Percentiles rank a stretch among this genome's conserved stretches.
Conservation (phyloP, 2,797 vertebrate species). For the Petrocephalus sullivani region DNA sequence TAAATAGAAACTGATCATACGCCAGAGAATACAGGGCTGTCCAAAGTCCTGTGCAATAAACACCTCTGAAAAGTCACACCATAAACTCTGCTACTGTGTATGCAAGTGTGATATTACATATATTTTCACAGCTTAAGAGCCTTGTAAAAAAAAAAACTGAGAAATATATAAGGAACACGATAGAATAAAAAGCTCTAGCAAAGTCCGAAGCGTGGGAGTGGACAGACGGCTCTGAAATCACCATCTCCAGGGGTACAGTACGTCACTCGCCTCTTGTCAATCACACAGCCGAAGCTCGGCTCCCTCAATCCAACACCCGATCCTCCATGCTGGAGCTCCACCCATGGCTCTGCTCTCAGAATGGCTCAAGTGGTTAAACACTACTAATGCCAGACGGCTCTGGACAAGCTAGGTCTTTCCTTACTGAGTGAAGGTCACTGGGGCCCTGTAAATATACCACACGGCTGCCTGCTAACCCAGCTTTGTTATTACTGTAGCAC, state of each 20-base stretch:
- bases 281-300: background rate
- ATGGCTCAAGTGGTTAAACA: conserved; percentile 8
- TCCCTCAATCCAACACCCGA: background rate
- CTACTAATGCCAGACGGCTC: background rate
- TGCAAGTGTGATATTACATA: conserved; percentile 25
- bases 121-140: conserved; percentile 40
- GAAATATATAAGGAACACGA: conserved; percentile 18
- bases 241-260: background rate
- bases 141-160: conserved; percentile 26
- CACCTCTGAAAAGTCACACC: background rate
- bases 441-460: background rate
- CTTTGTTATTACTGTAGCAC: conserved; percentile 10
- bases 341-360: background rate
- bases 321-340: background rate
- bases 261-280: background rate
- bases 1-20: background rate
- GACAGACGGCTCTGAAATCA: conserved; percentile 16
- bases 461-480: background rate
- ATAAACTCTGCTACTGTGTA: conserved; percentile 21
- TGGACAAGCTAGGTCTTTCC: background rate
- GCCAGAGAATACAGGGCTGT: background rate
- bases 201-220: conserved; percentile 5
- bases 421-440: background rate
- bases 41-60: conserved; percentile 3
- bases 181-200: conserved; percentile 20